These are phyloP conservation scores for Scolopax bukidnonensis DNA, from an alignment of 2,797 vertebrate genomes.

Conservation along the genomic window DNA sequence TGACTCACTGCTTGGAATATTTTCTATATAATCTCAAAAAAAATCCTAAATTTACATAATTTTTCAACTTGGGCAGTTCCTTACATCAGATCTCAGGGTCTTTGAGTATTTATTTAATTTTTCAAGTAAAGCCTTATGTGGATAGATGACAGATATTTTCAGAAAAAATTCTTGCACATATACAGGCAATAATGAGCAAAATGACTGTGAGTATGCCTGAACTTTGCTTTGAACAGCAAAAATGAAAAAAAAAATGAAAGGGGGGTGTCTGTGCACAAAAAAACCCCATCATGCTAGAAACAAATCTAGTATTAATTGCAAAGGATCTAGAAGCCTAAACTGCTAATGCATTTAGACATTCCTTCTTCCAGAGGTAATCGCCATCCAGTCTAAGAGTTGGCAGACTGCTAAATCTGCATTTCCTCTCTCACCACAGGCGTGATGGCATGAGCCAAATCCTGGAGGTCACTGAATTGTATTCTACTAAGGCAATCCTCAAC, in stretches of 20 bases:
- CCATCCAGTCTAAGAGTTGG: neutral
- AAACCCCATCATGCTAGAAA: rapidly evolving
- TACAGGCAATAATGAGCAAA: neutral
- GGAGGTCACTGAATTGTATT: neutral
- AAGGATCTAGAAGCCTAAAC: neutral
- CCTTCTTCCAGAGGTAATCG: neutral
- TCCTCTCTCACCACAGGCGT: neutral
- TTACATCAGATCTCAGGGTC: neutral
- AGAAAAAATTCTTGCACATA: neutral
- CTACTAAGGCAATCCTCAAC: neutral
- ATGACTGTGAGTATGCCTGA: neutral
- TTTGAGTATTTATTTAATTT: neutral
- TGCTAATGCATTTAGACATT: neutral
- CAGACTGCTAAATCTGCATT: neutral
- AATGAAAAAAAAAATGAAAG: neutral
- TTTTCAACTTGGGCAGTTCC: neutral
- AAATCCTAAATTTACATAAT: neutral
- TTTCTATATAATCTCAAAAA: neutral
- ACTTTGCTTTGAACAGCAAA: neutral
- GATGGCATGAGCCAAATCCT: neutral
- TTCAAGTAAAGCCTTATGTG: neutral
- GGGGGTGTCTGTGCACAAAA: no score
- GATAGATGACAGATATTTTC: neutral
- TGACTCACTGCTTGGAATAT: neutral
- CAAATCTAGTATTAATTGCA: neutral